These are phyloP conservation scores for Scelioninae gen. 1 DNA, from an alignment of 2,888 invertebrate species.

Conservation along the genomic window DNA sequence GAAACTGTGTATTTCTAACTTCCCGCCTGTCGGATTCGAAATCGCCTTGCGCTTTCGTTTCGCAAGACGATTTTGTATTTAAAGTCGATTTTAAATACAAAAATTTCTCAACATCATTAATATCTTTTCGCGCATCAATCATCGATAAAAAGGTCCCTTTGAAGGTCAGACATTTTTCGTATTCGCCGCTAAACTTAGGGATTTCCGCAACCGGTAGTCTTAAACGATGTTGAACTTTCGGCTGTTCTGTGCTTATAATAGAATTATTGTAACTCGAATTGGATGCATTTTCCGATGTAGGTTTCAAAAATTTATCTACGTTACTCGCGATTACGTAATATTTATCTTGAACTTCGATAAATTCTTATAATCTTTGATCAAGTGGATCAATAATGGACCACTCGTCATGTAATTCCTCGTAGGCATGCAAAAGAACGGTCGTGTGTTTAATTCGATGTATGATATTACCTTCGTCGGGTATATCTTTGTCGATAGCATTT, in stretches of 20 bases:
- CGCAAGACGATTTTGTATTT: conserved; percentile 4
- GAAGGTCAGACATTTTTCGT: conserved; percentile 47
- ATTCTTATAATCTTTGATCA: neutral
- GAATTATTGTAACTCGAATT: no score
- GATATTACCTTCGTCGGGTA: neutral
- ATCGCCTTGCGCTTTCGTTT: neutral
- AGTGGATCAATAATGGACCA: no score
- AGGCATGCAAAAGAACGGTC: neutral
- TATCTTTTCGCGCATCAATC: conserved; percentile 56
- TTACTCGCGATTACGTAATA: conserved; percentile 2
- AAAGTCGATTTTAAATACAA: conserved; percentile 47
- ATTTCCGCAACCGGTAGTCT: conserved; percentile 1
- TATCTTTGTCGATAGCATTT: neutral
- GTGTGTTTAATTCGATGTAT: neutral
- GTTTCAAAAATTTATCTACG: neutral
- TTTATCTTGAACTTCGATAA: neutral
- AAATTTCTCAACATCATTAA: conserved; percentile 59
- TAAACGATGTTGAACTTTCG: neutral
- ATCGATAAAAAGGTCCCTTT: conserved; percentile 52
- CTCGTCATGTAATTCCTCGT: no score
- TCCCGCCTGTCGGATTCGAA: neutral
- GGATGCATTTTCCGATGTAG: neutral
- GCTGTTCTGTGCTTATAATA: neutral
- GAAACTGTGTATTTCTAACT: neutral
- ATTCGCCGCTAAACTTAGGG: conserved; percentile 8